phyloP scores from a whole-genome alignment of 2,797 vertebrate genomes.

The Macropus fuliginosus region DNA sequence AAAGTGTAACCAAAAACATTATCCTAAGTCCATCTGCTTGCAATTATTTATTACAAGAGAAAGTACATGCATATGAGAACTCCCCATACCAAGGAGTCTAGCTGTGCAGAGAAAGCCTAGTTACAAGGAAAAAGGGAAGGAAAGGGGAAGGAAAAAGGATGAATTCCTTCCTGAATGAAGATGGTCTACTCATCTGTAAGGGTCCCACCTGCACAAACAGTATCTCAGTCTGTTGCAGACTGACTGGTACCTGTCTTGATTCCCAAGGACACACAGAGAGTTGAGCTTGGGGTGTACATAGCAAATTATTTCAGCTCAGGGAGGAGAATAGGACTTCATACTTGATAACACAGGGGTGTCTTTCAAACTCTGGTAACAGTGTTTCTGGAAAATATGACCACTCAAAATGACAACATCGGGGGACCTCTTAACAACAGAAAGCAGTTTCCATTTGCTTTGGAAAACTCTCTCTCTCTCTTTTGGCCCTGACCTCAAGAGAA shows the following conservation, averaged over 20 bases:
- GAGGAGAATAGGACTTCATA: background rate
- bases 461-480: background rate
- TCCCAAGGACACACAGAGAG: background rate
- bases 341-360: background rate
- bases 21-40: background rate
- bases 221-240: background rate
- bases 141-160: background rate
- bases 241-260: background rate
- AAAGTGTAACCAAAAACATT: background rate
- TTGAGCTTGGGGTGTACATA: background rate
- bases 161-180: background rate
- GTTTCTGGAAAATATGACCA: background rate
- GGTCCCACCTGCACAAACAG: background rate
- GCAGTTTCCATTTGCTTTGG: background rate
- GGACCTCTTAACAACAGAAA: background rate
- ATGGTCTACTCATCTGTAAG: background rate
- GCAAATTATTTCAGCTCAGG: background rate
- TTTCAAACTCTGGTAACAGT: background rate
- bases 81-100: background rate
- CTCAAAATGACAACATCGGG: background rate
- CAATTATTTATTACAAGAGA: background rate
- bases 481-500: background rate
- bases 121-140: background rate
- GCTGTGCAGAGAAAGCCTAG: background rate
- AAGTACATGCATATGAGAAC: background rate